These are phyloP conservation scores for Eupithecia inturbata DNA, from an alignment of 2,888 invertebrate genomes.

Conservation along the genomic window DNA sequence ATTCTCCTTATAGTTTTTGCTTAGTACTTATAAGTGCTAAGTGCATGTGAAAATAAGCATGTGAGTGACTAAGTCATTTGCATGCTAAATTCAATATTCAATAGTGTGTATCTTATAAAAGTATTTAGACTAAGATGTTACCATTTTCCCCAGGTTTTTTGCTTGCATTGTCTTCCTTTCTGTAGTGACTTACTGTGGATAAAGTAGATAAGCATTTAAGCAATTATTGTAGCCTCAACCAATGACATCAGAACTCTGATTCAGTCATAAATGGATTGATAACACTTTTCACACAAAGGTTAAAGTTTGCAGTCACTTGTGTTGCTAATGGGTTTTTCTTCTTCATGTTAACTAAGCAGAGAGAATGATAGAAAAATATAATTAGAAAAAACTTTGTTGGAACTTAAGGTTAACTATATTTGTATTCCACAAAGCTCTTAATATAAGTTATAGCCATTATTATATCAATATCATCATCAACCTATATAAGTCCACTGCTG, in stretches of 20 bases:
- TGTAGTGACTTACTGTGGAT: neutral
- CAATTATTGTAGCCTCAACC: neutral
- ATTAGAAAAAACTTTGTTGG: too few relatives aligned
- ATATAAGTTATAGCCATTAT: too few relatives aligned
- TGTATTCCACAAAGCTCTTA: too few relatives aligned
- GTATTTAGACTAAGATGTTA: neutral
- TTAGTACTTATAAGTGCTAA: neutral
- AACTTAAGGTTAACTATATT: too few relatives aligned
- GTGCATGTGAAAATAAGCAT: too few relatives aligned
- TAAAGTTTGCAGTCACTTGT: neutral
- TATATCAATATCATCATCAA: too few relatives aligned
- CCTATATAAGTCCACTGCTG: too few relatives aligned
- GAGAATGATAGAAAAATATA: neutral
- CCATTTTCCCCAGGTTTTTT: neutral
- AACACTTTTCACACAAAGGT: neutral
- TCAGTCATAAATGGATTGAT: constrained; percentile 1
- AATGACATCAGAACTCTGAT: constrained; percentile 5
- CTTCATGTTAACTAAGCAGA: neutral
- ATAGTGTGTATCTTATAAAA: neutral
- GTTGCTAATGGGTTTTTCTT: neutral
- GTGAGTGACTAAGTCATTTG: neutral
- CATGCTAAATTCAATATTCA: neutral
- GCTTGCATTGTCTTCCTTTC: neutral
- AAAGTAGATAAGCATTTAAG: neutral
- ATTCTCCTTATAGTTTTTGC: neutral